Evolutionary conservation across 1,140 invertebrate genomes (phyloP), one percentile per base, ranked within the genome.

Genomic region (Dendrolimus kikuchii): DNA sequence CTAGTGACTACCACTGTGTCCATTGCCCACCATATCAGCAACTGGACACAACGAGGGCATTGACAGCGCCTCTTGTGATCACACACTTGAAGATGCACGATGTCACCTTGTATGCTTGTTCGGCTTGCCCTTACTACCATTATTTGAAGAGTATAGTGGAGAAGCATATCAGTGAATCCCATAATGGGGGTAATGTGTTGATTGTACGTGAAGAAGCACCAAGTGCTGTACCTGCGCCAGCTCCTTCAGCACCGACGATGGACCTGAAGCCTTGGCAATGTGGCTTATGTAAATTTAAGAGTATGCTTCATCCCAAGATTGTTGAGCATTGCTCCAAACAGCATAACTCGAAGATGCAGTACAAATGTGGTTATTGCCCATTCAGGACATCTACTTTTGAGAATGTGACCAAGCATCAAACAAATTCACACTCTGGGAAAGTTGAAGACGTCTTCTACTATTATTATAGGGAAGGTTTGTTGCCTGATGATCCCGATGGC

Each of bases 11-110:
- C 74, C 88, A 87, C 51, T 95, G 94, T 77, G 89, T 90, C 4
- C 93, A 95, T 76, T 95, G 94, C 71, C 86, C 78, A 47, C 77
- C 57, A 1, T 64, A 66, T 61, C 84, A 68, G 56, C 83, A 74
- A 59, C 51, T 81, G 5, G 71, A 87, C 40, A 77, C 70, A 3
- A 58, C 72, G 6, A 71, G 59, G n/a, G 70, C 69, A 5, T 50
- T 86, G 10, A 77, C 73, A 0, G 72, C 92, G 5, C 87, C 91
- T 37, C 89, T 90, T 55, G 90, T 95, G 57, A 82, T 91, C 5
- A 80, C 88, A 55, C 94, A 95, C 83, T 88, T 95, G 54, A 92
- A 92, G 81, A 90, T 95, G 86, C 94, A 95, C 81, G 92, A 93
- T 57, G 79, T 88, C 5, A 89, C 87, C 57, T 77, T 95, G 36